Conservation (phyloP, 2,888 invertebrate species). For the Melieria picta region DNA sequence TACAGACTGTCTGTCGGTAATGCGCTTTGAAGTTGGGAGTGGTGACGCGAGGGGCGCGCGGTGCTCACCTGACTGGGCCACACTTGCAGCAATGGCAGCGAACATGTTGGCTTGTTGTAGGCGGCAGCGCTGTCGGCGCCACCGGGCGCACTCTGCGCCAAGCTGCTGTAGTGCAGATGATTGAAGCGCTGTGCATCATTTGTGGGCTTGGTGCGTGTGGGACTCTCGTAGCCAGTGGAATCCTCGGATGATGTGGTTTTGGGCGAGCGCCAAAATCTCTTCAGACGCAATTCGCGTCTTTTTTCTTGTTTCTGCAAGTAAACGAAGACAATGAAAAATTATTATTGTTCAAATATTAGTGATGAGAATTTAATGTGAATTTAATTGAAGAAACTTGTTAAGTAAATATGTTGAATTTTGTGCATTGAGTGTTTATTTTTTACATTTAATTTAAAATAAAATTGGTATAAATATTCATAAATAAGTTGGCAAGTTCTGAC, state of each 20-base stretch:
- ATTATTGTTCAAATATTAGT: neutral
- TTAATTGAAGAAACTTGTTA: neutral
- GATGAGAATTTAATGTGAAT: neutral
- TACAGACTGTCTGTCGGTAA: too few relatives aligned
- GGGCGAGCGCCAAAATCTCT: conserved; percentile 67
- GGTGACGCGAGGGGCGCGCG: neutral
- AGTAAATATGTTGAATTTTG: too few relatives aligned
- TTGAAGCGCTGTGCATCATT: conserved; percentile 64
- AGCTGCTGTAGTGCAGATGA: conserved; percentile 59
- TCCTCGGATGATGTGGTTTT: conserved; percentile 66
- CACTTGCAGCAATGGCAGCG: conserved; percentile 72
- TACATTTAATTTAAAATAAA: too few relatives aligned
- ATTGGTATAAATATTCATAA: neutral
- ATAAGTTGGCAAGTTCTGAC: neutral
- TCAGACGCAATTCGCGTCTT: conserved; percentile 67
- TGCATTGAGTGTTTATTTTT: too few relatives aligned
- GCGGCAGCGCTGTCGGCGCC: conserved; percentile 46
- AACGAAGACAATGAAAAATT: neutral
- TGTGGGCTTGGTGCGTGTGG: conserved; percentile 61
- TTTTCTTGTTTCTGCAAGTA: conserved; percentile 66
- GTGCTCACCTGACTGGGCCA: conserved; percentile 73
- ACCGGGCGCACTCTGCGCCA: conserved; percentile 53
- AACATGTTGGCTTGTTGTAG: conserved; percentile 68
- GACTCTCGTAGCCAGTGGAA: conserved; percentile 69
- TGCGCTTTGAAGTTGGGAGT: too few relatives aligned